These are phyloP conservation scores for Augiades crinisus DNA, from an alignment of 2,888 invertebrate species.

Conservation along the genomic window DNA sequence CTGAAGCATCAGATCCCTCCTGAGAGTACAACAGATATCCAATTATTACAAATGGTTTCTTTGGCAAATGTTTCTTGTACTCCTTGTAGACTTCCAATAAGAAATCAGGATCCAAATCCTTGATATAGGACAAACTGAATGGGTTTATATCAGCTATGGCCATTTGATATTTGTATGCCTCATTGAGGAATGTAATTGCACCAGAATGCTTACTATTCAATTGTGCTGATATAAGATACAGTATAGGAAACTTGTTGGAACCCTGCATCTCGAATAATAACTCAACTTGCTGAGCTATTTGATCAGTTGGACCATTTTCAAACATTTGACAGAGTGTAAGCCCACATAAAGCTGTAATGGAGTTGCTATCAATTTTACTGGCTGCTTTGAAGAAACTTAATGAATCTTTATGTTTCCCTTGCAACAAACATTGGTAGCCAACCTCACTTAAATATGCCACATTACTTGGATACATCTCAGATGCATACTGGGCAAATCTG, in stretches of 20 bases:
- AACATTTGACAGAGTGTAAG: conserved; percentile 91
- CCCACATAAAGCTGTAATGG: conserved; percentile 89
- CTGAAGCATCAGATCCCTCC: conserved; percentile 70
- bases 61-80: conserved; percentile 87
- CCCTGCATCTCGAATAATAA: conserved; percentile 91
- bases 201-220: conserved; percentile 77
- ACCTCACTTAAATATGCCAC: conserved; percentile 90
- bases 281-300: conserved; percentile 92
- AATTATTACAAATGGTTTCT: conserved; percentile 76
- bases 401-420: conserved; percentile 89
- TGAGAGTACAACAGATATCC: conserved; percentile 65
- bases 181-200: conserved; percentile 82
- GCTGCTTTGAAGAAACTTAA: conserved; percentile 89
- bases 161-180: conserved; percentile 80
- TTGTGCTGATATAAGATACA: conserved; percentile 86
- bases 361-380: conserved; percentile 91
- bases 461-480: conserved; percentile 85
- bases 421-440: conserved; percentile 89
- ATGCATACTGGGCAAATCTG: conserved; percentile 89
- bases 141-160: conserved; percentile 71
- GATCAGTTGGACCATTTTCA: conserved; percentile 86
- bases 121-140: conserved; percentile 88
- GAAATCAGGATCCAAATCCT: conserved; percentile 92
- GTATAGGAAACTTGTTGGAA: conserved; percentile 83
- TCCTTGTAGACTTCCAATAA: conserved; percentile 89